phyloP scores from a whole-genome alignment of 1,140 invertebrate species.

The Cherax destructor region DNA sequence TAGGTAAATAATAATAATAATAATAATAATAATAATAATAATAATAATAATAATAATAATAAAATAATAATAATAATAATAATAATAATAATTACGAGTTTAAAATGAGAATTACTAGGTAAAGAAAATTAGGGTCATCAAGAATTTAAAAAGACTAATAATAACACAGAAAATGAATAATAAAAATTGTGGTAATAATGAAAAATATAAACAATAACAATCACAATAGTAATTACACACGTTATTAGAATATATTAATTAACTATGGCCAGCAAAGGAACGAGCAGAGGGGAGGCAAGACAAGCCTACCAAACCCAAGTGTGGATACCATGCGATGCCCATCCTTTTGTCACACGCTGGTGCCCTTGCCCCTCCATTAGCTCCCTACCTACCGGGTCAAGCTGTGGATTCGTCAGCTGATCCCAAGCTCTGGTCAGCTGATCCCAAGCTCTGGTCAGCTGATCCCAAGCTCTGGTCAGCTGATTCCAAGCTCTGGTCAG shows the following conservation, averaged over 20 bases:
- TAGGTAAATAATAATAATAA: constrained; percentile 29
- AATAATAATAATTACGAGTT: too few species aligned
- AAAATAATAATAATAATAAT: too few species aligned
- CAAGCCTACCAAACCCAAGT: background rate
- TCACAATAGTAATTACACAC: background rate
- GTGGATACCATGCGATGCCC: too few species aligned
- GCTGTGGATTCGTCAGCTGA: constrained; percentile 38
- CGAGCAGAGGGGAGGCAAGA: background rate
- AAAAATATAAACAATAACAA: background rate
- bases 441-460: constrained; percentile 30
- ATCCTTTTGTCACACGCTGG: background rate
- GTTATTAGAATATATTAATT: constrained; percentile 32
- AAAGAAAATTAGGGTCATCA: too few species aligned
- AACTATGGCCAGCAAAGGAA: constrained; percentile 1
- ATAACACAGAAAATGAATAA: background rate
- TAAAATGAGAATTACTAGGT: too few species aligned
- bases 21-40: constrained; percentile 1
- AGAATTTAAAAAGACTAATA: too few species aligned
- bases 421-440: constrained; percentile 26
- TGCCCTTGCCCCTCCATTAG: background rate
- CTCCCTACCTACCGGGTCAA: constrained; percentile 38
- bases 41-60: background rate
- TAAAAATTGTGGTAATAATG: constrained; percentile 23
- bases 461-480: constrained; percentile 23
- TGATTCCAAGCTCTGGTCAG: constrained; percentile 33